These are phyloP conservation scores for Drosophila serrata DNA, from an alignment of 1,140 invertebrate species.

Conservation along the genomic window DNA sequence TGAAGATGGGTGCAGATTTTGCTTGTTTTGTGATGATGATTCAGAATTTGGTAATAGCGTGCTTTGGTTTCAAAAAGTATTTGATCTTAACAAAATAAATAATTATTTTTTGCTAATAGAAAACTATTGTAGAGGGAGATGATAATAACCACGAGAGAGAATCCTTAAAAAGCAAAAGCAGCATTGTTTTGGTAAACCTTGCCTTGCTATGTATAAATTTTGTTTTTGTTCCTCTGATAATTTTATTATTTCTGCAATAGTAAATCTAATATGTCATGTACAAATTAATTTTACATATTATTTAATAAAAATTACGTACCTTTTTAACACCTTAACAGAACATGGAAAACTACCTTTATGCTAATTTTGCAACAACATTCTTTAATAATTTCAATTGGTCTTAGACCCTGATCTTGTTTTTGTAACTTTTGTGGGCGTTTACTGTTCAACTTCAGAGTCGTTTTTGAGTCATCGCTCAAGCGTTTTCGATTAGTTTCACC, in stretches of 20 bases:
- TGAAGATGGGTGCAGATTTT: neutral
- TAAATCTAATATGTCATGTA: too few relatives aligned
- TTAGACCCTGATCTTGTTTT: constrained; percentile 49
- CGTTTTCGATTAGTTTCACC: constrained; percentile 64
- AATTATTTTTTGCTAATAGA: too few relatives aligned
- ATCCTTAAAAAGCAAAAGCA: neutral
- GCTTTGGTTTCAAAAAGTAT: neutral
- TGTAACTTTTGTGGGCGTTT: constrained; percentile 59
- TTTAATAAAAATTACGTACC: neutral
- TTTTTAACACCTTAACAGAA: too few relatives aligned
- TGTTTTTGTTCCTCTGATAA: neutral
- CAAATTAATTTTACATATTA: neutral
- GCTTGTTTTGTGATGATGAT: neutral
- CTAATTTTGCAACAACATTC: neutral
- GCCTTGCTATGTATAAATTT: too few relatives aligned
- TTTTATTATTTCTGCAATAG: neutral
- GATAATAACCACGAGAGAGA: too few relatives aligned
- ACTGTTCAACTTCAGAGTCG: neutral
- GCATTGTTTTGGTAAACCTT: neutral
- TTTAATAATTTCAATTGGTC: neutral
- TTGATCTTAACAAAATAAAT: too few relatives aligned
- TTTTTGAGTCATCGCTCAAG: constrained; percentile 54
- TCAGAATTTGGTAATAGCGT: neutral
- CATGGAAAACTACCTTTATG: neutral
- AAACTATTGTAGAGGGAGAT: too few relatives aligned